phyloP scores from a whole-genome alignment of 2,797 vertebrate genomes.

The Hypotaenidia philippensis region DNA sequence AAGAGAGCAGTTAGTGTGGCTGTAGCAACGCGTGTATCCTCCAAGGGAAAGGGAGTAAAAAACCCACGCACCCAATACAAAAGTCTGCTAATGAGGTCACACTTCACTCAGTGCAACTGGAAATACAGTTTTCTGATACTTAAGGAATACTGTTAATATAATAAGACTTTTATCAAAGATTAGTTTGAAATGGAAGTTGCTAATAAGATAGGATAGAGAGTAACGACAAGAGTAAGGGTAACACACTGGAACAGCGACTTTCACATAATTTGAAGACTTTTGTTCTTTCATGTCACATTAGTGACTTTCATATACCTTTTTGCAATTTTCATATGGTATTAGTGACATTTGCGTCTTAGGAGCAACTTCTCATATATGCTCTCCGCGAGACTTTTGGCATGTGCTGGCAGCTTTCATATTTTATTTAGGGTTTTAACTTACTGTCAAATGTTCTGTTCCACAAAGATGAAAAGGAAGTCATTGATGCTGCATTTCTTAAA shows the following conservation, averaged over 20 bases:
- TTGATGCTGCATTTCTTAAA: slow-evolving; percentile 24
- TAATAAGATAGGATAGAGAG: slow-evolving; percentile 71
- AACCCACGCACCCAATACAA: neutral
- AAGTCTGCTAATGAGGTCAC: slow-evolving; percentile 50
- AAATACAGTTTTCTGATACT: slow-evolving; percentile 60
- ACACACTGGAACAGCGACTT: slow-evolving; percentile 39
- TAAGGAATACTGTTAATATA: slow-evolving; percentile 71
- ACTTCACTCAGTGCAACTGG: slow-evolving; percentile 31
- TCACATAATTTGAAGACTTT: slow-evolving; percentile 70
- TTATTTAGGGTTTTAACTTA: slow-evolving; percentile 65
- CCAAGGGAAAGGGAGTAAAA: neutral
- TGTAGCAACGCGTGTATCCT: neutral
- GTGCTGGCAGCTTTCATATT: slow-evolving; percentile 63
- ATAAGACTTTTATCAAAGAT: slow-evolving; percentile 70
- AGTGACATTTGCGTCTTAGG: slow-evolving; percentile 28
- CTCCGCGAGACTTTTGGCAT: neutral
- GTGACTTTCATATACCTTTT: slow-evolving; percentile 68
- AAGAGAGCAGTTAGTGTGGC: neutral
- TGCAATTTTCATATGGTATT: slow-evolving; percentile 72
- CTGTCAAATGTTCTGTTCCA: slow-evolving; percentile 42
- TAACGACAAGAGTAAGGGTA: slow-evolving; percentile 57
- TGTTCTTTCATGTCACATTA: slow-evolving; percentile 74
- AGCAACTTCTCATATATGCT: slow-evolving; percentile 40
- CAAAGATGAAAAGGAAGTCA: slow-evolving; percentile 60
- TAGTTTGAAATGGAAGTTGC: slow-evolving; percentile 72